Evolutionary conservation across 2,797 vertebrate species (phyloP).

Genomic region (Pygocentrus nattereri): DNA sequence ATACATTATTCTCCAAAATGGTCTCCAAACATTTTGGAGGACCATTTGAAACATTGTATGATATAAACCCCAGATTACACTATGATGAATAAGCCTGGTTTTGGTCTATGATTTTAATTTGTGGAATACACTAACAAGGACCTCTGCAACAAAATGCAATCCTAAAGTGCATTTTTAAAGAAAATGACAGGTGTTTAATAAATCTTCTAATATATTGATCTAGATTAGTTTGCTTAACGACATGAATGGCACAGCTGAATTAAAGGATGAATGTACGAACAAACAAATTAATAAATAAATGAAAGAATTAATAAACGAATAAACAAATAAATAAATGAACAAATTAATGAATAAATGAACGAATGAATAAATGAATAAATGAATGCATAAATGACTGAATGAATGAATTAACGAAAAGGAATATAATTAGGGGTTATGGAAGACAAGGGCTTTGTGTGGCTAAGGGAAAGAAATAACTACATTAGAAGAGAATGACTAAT

Average conservation of each 20-base stretch:
- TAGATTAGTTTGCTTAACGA: background rate
- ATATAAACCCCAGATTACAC: too few relatives aligned
- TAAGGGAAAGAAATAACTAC: background rate
- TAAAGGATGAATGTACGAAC: background rate
- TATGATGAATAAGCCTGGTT: background rate
- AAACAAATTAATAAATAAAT: background rate
- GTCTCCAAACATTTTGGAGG: too few relatives aligned
- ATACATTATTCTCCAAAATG: too few relatives aligned
- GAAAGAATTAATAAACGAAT: background rate
- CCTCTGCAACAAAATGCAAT: too few relatives aligned
- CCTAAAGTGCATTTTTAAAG: background rate
- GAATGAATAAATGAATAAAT: background rate
- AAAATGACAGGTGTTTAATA: background rate
- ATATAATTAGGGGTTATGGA: background rate
- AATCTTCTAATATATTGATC: background rate
- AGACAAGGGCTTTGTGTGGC: background rate
- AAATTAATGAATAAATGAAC: background rate
- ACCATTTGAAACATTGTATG: too few relatives aligned
- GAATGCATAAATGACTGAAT: background rate
- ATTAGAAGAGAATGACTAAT: conserved; percentile 19
- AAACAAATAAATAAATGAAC: conserved; percentile 2
- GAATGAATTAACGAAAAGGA: background rate
- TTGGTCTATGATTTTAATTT: background rate
- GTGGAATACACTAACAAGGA: background rate
- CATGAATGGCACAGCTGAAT: background rate